A percentile compares a stretch with the other conserved stretches of the same genome.
Evolutionary conservation across 2,113 vertebrate genomes (phyloP).

Genomic region (Mobula hypostoma): DNA sequence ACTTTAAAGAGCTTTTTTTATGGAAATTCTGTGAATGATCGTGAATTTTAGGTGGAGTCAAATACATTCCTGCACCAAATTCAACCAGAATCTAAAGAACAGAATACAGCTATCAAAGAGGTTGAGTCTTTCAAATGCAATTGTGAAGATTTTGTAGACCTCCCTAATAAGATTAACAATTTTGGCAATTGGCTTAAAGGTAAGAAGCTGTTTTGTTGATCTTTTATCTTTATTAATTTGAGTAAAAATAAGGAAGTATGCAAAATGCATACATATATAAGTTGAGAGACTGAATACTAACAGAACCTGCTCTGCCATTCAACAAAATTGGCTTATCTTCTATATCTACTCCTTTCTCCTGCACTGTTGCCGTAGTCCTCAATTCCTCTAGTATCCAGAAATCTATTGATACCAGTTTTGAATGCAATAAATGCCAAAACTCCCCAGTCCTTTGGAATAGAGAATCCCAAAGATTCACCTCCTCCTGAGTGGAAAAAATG

Average conservation of each 20-base stretch:
- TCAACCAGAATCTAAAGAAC: neutral
- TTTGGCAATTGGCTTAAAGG: slow-evolving; percentile 60
- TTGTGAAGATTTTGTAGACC: slow-evolving; percentile 46
- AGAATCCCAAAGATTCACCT: too few relatives aligned
- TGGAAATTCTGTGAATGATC: neutral
- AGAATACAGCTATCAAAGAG: neutral
- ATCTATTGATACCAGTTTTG: too few relatives aligned
- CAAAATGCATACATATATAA: neutral
- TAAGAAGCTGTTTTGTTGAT: slow-evolving; percentile 42
- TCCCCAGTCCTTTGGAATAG: too few relatives aligned
- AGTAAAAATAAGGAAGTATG: neutral
- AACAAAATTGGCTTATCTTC: too few relatives aligned
- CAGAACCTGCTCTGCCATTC: too few relatives aligned
- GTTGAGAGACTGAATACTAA: neutral
- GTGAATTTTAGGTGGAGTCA: slow-evolving; percentile 7
- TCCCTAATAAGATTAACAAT: slow-evolving; percentile 61
- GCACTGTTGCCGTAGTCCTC: too few relatives aligned
- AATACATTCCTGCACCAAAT: neutral
- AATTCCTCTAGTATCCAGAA: too few relatives aligned
- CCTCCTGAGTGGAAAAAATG: too few relatives aligned
- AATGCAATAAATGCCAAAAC: too few relatives aligned
- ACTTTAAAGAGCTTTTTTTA: neutral
- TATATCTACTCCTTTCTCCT: too few relatives aligned
- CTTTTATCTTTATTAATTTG: neutral
- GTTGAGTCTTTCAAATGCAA: neutral